Evolutionary conservation across 2,113 vertebrate genomes (phyloP), one percentile per base, ranked within the genome.

Genomic region (Albula goreensis): DNA sequence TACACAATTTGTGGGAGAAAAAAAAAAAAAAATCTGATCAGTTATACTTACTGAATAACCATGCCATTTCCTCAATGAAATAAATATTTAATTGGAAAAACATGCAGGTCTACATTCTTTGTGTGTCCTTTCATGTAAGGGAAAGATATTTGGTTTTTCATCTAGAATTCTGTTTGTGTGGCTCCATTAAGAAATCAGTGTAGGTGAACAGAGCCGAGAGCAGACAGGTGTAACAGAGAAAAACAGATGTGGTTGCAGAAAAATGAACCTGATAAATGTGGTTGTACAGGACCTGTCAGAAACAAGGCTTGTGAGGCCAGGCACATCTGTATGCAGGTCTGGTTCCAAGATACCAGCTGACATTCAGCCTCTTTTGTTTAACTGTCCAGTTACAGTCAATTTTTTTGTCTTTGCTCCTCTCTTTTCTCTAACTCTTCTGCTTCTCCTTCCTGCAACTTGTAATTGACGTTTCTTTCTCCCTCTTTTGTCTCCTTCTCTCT

Each of bases 351-450:
- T 80, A 80, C 52, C 85, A 31, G 51, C 22, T 86, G 85, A 70
- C 86, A 74, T 17, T 22, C 17, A n/a, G 63, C 4, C 78, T 50
- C 79, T 85, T 74, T 77, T 74, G 70, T 51, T 83, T 56, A 78
- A 51, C 80, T 66, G 10, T 48, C 22, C 70, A 1, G n/a, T 74
- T 74, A 9, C 70, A 19, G 48, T 31, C 48, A 79, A 11, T 66
- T 2, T 78, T 70, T 31, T 25, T 84, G 3, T 50, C 19, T 17
- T 6, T 51, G 49, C 11, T 2, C 70, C 41, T 86, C 48, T 60
- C 50, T 13, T 63, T 50, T 77, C 25, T 70, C 74, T 80, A 80
- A 9, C 49, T 25, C 81, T 80, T 11, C 53, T 70, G 63, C 83
- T 56, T 85, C 70, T 83, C 50, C 50, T 79, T 78, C 52, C 50